Conservation (phyloP, 1,140 invertebrate genomes). For the Calephelis virginiensis region DNA sequence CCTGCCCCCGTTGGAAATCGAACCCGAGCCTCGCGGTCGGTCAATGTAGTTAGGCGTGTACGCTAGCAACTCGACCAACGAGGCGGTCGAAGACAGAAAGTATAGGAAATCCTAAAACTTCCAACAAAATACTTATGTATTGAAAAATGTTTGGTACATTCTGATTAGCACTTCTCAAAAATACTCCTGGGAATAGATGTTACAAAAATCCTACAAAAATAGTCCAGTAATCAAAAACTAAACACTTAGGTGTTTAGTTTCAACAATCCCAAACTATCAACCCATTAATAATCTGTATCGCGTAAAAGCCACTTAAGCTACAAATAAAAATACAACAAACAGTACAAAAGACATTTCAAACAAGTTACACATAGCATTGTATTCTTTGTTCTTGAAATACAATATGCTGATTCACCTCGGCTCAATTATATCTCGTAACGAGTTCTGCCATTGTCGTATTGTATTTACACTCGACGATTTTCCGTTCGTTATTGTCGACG, state of each 20-base stretch:
- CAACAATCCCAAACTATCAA: neutral
- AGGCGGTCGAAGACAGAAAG: too few relatives aligned
- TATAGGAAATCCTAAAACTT: too few relatives aligned
- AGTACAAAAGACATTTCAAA: constrained; percentile 14
- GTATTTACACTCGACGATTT: constrained; percentile 18
- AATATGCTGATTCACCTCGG: constrained; percentile 17
- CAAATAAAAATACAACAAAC: constrained; percentile 10
- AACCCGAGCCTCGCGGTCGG: too few relatives aligned
- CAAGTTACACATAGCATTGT: constrained; percentile 12
- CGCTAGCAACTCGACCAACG: too few relatives aligned
- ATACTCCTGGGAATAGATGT: too few relatives aligned
- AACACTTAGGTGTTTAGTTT: too few relatives aligned
- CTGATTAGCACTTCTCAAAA: too few relatives aligned
- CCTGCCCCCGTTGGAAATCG: too few relatives aligned
- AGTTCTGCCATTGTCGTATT: constrained; percentile 11
- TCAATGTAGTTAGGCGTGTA: too few relatives aligned
- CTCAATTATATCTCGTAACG: constrained; percentile 17
- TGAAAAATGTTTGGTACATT: neutral
- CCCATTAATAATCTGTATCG: neutral
- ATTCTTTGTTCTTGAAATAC: constrained; percentile 15
- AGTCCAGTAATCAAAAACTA: neutral
- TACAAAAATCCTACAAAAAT: neutral
- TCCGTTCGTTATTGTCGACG: constrained; percentile 11
- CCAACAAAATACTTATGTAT: neutral
- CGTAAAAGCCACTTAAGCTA: constrained; percentile 5